Percentiles rank a stretch among this genome's conserved stretches.
Evolutionary conservation across 1,140 invertebrate species (phyloP).

Genomic region (Frieseomelitta varia): DNA sequence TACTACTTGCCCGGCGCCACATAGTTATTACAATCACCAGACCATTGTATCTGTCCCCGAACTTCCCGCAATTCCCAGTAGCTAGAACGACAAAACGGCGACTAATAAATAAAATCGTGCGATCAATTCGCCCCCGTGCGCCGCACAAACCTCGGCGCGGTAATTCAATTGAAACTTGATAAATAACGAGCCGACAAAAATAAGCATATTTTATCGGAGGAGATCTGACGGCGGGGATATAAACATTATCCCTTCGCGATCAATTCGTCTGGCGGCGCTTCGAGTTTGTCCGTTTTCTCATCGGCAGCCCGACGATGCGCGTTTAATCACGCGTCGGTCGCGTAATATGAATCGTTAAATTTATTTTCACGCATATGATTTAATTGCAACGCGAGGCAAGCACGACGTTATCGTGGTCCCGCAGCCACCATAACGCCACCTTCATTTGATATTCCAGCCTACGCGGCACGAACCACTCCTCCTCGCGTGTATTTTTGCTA

Average conservation of each 20-base stretch:
- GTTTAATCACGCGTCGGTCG: background rate
- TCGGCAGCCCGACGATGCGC: background rate
- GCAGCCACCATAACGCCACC: too few relatives aligned
- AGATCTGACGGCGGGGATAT: background rate
- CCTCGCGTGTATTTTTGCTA: constrained; percentile 35
- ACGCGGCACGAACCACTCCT: background rate
- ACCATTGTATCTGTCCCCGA: background rate
- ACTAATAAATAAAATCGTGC: background rate
- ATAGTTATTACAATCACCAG: background rate
- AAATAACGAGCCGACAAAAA: background rate
- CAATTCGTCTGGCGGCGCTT: too few relatives aligned
- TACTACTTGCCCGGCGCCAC: background rate
- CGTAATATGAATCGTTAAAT: constrained; percentile 22
- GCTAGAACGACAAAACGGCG: too few relatives aligned
- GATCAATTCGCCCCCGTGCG: background rate
- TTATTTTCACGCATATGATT: constrained; percentile 41
- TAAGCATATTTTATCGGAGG: background rate
- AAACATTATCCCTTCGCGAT: background rate
- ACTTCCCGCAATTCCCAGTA: background rate
- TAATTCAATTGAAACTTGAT: background rate
- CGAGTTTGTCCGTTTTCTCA: background rate
- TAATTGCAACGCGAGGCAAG: constrained; percentile 16
- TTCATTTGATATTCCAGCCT: constrained; percentile 25
- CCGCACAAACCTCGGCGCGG: background rate
- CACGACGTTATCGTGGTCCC: constrained; percentile 11